phyloP scores from a whole-genome alignment of 1,140 invertebrate species.

The Brachionus plicatilis region DNA sequence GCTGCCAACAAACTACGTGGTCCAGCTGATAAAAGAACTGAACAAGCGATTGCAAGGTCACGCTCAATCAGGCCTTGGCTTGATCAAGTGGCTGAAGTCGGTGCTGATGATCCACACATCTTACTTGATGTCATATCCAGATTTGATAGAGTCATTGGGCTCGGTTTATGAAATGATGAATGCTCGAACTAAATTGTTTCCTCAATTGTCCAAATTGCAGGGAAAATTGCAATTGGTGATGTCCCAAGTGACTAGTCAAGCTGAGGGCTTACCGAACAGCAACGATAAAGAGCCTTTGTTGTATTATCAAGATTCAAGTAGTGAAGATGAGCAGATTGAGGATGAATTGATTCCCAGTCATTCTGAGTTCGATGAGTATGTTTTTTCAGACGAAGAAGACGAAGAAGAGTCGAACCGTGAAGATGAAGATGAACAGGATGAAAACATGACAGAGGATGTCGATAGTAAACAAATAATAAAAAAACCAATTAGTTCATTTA shows the following conservation, averaged over 20 bases:
- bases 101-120: constrained; percentile 50
- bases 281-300: not conserved
- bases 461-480: not conserved
- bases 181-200: constrained; percentile 45
- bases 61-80: constrained; percentile 44
- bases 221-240: constrained; percentile 51
- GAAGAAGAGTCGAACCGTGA: constrained; percentile 39
- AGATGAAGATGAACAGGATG: constrained; percentile 26
- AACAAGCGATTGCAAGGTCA: constrained; percentile 47
- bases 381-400: constrained; percentile 40
- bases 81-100: constrained; percentile 48
- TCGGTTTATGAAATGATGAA: constrained; percentile 51
- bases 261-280: not conserved
- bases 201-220: constrained; percentile 46
- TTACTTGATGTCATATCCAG: constrained; percentile 52
- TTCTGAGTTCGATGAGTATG: constrained; percentile 40
- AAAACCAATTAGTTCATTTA: not conserved
- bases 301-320: constrained; percentile 28
- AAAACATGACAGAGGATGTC: not conserved
- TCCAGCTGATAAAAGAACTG: constrained; percentile 49
- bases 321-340: constrained; percentile 33
- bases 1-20: constrained; percentile 47
- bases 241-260: constrained; percentile 46
- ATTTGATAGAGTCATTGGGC: constrained; percentile 49
- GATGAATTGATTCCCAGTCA: constrained; percentile 40